Percentiles rank a stretch among this genome's conserved stretches.
phyloP scores from a whole-genome alignment of 2,888 invertebrate species.

The Eupithecia pulchellata region DNA sequence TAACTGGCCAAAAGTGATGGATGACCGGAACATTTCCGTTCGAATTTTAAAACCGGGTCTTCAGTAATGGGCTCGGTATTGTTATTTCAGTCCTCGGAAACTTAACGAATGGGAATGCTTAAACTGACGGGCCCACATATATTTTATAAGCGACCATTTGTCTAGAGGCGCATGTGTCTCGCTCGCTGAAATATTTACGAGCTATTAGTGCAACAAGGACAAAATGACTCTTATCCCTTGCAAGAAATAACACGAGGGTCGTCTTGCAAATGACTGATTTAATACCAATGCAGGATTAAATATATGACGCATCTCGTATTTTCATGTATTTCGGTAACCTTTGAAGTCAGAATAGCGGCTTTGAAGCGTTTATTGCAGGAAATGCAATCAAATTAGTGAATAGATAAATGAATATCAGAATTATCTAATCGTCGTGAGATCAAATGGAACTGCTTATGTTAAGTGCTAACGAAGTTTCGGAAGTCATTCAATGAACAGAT shows the following conservation, averaged over 20 bases:
- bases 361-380: slow-evolving; percentile 37
- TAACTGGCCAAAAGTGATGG: slow-evolving; percentile 71
- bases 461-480: slow-evolving; percentile 8
- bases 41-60: slow-evolving; percentile 60
- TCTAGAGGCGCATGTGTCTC: slow-evolving; percentile 70
- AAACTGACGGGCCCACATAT: slow-evolving; percentile 74
- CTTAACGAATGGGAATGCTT: slow-evolving; percentile 76
- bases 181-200: slow-evolving; percentile 82
- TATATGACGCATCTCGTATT: slow-evolving; percentile 61
- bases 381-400: slow-evolving; percentile 25
- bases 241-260: slow-evolving; percentile 50
- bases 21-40: slow-evolving; percentile 69
- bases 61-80: slow-evolving; percentile 67
- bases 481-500: slow-evolving; percentile 5
- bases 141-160: slow-evolving; percentile 80
- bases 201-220: slow-evolving; percentile 79
- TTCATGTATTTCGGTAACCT: slow-evolving; percentile 54
- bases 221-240: slow-evolving; percentile 52
- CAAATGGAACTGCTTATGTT: slow-evolving; percentile 25
- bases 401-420: slow-evolving; percentile 1
- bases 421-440: slow-evolving; percentile 24
- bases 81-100: slow-evolving; percentile 82
- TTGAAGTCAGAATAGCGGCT: slow-evolving; percentile 52
- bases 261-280: slow-evolving; percentile 75
- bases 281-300: slow-evolving; percentile 66